phyloP scores from a whole-genome alignment of 2,797 vertebrate genomes.

The Pelobates cultripes region DNA sequence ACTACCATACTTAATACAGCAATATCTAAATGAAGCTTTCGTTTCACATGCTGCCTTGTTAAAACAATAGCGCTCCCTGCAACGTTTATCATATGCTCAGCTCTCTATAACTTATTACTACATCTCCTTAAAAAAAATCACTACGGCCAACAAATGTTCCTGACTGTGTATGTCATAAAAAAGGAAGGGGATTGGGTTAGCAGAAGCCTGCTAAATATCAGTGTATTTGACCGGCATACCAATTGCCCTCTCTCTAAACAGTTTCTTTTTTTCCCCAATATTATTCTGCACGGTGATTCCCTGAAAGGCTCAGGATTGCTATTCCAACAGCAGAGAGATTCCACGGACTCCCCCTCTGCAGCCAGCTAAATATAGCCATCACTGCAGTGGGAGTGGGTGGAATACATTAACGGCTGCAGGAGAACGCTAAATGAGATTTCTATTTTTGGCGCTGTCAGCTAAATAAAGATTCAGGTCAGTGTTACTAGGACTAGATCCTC shows the following conservation, averaged over 20 bases:
- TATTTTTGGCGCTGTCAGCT: slow-evolving; percentile 70
- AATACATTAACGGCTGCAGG: slow-evolving; percentile 61
- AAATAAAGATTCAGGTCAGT: slow-evolving; percentile 64
- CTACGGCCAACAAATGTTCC: background rate
- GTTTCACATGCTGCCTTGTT: background rate
- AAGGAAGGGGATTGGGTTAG: background rate
- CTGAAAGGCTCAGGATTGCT: background rate
- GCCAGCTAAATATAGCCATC: slow-evolving; percentile 66
- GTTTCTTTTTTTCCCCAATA: background rate
- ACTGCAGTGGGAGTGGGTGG: slow-evolving; percentile 57
- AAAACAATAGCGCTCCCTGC: background rate
- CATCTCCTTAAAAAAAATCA: background rate
- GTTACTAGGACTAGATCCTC: slow-evolving; percentile 52
- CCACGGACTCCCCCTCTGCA: slow-evolving; percentile 57
- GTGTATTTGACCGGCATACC: background rate
- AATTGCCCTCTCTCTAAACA: background rate
- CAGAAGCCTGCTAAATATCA: background rate
- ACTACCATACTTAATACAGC: background rate
- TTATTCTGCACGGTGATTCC: slow-evolving; percentile 26
- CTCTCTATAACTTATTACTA: background rate
- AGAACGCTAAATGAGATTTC: slow-evolving; percentile 58
- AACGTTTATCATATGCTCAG: background rate
- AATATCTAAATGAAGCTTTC: background rate
- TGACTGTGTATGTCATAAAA: background rate
- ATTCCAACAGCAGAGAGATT: slow-evolving; percentile 12